Conservation (phyloP, 2,888 invertebrate genomes). For the Ethmia dodecea region DNA sequence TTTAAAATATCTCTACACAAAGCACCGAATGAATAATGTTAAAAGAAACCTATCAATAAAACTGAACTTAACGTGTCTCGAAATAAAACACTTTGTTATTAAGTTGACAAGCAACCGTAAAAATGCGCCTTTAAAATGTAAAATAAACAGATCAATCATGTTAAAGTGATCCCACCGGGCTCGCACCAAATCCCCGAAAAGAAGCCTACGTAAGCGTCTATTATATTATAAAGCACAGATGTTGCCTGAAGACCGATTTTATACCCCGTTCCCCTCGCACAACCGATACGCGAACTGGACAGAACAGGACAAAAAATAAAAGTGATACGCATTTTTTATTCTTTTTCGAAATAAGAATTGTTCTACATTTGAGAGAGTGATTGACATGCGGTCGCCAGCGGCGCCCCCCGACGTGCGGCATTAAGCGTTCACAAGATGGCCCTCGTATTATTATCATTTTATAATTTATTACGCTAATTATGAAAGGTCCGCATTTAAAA, state of each 20-base stretch:
- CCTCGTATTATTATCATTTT: constrained; percentile 74
- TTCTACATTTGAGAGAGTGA: constrained; percentile 73
- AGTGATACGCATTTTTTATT: constrained; percentile 66
- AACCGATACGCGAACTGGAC: constrained; percentile 23
- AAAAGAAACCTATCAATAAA: constrained; percentile 76
- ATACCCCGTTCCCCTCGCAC: constrained; percentile 48
- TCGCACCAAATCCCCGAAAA: constrained; percentile 69
- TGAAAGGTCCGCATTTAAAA: constrained; percentile 70
- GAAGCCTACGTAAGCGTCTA: constrained; percentile 76
- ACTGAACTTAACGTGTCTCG: constrained; percentile 69
- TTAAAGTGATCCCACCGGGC: constrained; percentile 75
- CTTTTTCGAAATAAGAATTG: constrained; percentile 74
- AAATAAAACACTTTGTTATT: constrained; percentile 77
- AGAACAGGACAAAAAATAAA: constrained; percentile 56
- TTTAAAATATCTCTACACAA: constrained; percentile 37
- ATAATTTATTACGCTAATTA: constrained; percentile 78
- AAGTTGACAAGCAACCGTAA: constrained; percentile 78
- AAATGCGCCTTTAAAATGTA: constrained; percentile 77
- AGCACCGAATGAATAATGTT: constrained; percentile 60
- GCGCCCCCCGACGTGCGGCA: constrained; percentile 64
- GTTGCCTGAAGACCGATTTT: constrained; percentile 68
- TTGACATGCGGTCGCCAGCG: constrained; percentile 72
- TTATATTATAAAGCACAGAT: constrained; percentile 76
- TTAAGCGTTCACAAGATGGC: constrained; percentile 70
- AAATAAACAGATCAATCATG: constrained; percentile 79